Evolutionary conservation across 2,888 invertebrate species (phyloP), one percentile per base, ranked within the genome.

Genomic region (Eupithecia exiguata): DNA sequence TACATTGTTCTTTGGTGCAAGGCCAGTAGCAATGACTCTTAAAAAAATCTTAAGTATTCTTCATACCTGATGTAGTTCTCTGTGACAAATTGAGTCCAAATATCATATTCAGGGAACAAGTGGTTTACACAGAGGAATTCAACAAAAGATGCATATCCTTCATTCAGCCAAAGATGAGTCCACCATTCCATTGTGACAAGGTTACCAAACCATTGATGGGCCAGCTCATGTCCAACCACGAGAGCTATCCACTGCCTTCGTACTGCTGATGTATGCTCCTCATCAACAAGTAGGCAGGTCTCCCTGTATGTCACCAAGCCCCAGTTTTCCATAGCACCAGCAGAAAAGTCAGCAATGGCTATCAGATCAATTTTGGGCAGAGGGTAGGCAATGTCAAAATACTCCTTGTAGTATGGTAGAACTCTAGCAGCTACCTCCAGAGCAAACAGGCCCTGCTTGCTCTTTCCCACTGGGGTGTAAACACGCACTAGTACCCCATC

Each of bases 311-410:
- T 98, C 43, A 98, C 97, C 68, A 97, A 89, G 4, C 99, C 99
- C 99, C 99, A 99, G 91, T 99, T 99, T 91, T 99, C 99, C 99
- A 99, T 99, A 72, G 99, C 99, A 81, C 98, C 99, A 77, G 97
- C 97, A 71, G 98, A 97, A 88, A 99, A 99, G 89, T 99, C 99
- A 5, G 99, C 97, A 85, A 99, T 98, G 14, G 99, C 99, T 84
- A 99, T 98, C 73, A 99, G 95, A 92, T 99, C 99, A 90, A 99
- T 97, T 91, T 99, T 99, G 30, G 99, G 99, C 79, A 99, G 92
- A 0, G 99, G 99, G 94, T 99, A 99, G 1, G 98, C 97, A 84
- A 99, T 97, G 78, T 97, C 96, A 91, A 99, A 99, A 91, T 99
- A 99, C 71, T 98, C 96, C 84, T 98, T 98, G 92, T 99, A 99